phyloP scores from a whole-genome alignment of 2,113 vertebrate genomes.

The Misgurnus mizolepis region DNA sequence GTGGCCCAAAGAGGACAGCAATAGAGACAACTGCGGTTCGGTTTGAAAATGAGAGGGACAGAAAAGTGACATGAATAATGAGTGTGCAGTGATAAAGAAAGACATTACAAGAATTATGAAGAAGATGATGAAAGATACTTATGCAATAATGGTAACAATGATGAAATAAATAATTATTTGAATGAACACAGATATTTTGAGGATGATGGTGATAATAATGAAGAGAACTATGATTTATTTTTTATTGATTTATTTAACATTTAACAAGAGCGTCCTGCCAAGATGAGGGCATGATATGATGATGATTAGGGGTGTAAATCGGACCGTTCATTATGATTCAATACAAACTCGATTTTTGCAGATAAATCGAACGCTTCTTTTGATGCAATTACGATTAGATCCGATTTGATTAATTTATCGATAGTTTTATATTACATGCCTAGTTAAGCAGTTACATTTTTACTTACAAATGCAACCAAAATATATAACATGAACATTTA shows the following conservation, averaged over 20 bases:
- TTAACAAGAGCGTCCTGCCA: no score
- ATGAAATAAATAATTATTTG: not conserved
- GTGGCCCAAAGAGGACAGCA: slow-evolving; percentile 18
- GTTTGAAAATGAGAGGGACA: not conserved
- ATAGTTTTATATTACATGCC: no score
- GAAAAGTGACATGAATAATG: slow-evolving; percentile 4
- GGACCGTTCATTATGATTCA: no score
- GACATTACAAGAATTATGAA: not conserved
- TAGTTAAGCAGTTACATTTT: no score
- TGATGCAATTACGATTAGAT: no score
- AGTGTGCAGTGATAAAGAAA: not conserved
- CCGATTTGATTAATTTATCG: no score
- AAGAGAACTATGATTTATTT: not conserved
- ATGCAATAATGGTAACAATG: not conserved
- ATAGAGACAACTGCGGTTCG: slow-evolving; percentile 19
- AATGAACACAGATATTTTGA: not conserved
- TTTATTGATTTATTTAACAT: not conserved
- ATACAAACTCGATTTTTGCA: no score
- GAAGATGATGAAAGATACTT: not conserved
- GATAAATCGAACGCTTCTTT: no score
- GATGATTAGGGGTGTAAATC: no score
- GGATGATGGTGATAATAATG: not conserved
- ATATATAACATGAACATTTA: no score
- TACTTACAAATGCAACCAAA: no score
- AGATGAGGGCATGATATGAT: no score